A percentile compares a stretch with the other conserved stretches of the same genome.
These are phyloP conservation scores for Onychomys leucogaster DNA, from an alignment of 2,797 vertebrate species.

Conservation along the genomic window DNA sequence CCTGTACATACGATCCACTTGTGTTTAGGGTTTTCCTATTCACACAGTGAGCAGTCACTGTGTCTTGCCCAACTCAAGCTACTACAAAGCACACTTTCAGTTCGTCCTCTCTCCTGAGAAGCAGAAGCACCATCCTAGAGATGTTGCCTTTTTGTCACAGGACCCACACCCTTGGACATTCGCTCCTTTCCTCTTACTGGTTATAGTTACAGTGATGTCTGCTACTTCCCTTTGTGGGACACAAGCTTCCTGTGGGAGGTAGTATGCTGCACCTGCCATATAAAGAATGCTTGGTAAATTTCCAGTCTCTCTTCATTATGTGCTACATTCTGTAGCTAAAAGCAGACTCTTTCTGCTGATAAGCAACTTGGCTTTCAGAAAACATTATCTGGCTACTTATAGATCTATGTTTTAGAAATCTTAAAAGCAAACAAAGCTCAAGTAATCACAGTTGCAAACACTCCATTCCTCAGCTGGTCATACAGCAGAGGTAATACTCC, in stretches of 20 bases:
- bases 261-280: neutral
- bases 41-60: neutral
- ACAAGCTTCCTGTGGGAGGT: neutral
- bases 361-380: neutral
- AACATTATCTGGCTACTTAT: neutral
- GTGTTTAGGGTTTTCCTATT: conserved; percentile 16
- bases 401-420: neutral
- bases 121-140: neutral
- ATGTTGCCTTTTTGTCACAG: conserved; percentile 31
- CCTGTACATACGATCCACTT: neutral
- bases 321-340: neutral
- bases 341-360: neutral
- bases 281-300: neutral
- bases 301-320: neutral
- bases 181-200: conserved; percentile 6
- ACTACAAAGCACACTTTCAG: neutral
- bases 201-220: neutral
- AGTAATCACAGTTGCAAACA: neutral
- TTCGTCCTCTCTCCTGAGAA: neutral
- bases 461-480: neutral
- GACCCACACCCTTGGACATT: neutral
- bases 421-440: conserved; percentile 1
- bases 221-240: neutral
- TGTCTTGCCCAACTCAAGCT: conserved; percentile 12
- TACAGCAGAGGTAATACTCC: neutral